phyloP scores from a whole-genome alignment of 1,140 invertebrate genomes.

The Temnothorax curvispinosus region DNA sequence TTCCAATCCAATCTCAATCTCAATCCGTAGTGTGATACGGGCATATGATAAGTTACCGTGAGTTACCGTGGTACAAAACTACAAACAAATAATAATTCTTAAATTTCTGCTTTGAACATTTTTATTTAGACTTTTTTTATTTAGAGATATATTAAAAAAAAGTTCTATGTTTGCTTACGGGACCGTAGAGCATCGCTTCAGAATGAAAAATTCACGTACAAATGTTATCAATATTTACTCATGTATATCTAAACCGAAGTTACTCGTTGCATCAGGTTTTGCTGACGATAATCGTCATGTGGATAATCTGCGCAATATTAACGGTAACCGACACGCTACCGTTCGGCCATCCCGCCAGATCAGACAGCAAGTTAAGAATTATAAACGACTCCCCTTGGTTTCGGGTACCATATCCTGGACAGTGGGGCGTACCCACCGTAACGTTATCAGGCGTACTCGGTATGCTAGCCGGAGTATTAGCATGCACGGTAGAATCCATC shows the following conservation, averaged over 20 bases:
- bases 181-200: neutral
- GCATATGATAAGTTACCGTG: no score
- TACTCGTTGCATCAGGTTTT: constrained; percentile 88
- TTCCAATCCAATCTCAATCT: no score
- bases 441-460: constrained; percentile 91
- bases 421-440: constrained; percentile 94
- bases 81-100: neutral
- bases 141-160: neutral
- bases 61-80: neutral
- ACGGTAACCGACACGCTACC: constrained; percentile 90
- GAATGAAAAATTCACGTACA: neutral
- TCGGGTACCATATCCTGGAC: constrained; percentile 94
- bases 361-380: constrained; percentile 92
- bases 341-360: constrained; percentile 90
- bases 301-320: constrained; percentile 91
- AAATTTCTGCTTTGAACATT: neutral
- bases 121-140: no score
- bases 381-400: constrained; percentile 93
- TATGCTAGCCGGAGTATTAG: constrained; percentile 93
- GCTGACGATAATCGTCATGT: constrained; percentile 92
- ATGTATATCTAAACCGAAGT: constrained; percentile 9
- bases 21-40: no score
- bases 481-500: constrained; percentile 94
- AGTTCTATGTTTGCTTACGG: neutral
- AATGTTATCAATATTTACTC: neutral